A percentile compares a stretch with the other conserved stretches of the same genome.
These are phyloP conservation scores for Scaptomyza caliginosa DNA, from an alignment of 2,888 invertebrate species.

Conservation along the genomic window DNA sequence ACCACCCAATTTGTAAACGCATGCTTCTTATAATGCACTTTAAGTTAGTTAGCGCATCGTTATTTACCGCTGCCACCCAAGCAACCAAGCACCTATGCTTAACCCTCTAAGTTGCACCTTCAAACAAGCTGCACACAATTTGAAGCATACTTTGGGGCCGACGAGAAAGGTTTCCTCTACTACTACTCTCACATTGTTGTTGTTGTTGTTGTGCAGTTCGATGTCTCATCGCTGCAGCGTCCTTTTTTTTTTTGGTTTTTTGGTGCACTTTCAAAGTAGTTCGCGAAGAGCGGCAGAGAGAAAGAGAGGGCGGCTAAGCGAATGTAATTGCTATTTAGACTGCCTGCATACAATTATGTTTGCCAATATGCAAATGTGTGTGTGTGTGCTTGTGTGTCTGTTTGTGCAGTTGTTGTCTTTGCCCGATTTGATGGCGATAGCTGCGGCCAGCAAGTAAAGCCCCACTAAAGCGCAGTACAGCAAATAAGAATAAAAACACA, in stretches of 20 bases:
- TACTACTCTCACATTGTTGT: neutral
- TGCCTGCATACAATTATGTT: conserved; percentile 47
- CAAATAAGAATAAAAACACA: conserved; percentile 31
- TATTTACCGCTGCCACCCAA: conserved; percentile 36
- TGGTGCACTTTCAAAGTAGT: conserved; percentile 23
- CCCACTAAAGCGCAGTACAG: conserved; percentile 43
- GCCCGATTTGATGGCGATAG: conserved; percentile 76
- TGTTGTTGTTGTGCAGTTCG: conserved; percentile 33
- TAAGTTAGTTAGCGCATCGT: conserved; percentile 62
- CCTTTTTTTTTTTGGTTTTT: conserved; percentile 17
- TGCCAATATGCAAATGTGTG: conserved; percentile 19
- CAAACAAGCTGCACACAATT: conserved; percentile 37
- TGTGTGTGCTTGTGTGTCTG: conserved; percentile 16
- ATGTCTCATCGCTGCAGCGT: conserved; percentile 20
- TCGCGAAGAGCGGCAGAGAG: conserved; percentile 7
- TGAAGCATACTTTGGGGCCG: conserved; percentile 68
- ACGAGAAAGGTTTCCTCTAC: conserved; percentile 2
- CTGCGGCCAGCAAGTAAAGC: conserved; percentile 53
- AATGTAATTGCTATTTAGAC: conserved; percentile 73
- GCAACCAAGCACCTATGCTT: neutral
- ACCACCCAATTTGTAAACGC: neutral
- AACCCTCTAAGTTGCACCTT: conserved; percentile 17
- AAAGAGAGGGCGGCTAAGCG: conserved; percentile 5
- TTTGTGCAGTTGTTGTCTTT: conserved; percentile 17
- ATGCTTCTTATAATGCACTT: conserved; percentile 44